These are phyloP conservation scores for Dendrolimus kikuchii DNA, from an alignment of 1,140 invertebrate genomes.

Conservation along the genomic window DNA sequence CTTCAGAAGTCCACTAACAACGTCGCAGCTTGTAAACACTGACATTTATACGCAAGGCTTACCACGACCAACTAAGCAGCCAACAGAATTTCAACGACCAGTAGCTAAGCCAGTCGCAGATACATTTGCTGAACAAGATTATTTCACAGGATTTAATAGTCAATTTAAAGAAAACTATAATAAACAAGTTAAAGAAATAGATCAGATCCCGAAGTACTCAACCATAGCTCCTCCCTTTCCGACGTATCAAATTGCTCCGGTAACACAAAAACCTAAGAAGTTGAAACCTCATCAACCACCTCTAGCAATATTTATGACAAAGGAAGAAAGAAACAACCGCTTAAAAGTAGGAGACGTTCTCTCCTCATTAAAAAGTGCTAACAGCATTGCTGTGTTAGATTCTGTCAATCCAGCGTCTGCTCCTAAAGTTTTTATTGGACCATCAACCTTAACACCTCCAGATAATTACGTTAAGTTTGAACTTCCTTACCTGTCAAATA, in stretches of 20 bases:
- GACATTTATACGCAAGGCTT: conserved; percentile 44
- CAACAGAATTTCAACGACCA: conserved; percentile 40
- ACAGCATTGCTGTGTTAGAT: conserved; percentile 84
- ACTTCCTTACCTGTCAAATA: conserved; percentile 83
- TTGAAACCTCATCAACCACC: conserved; percentile 85
- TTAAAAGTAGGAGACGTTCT: conserved; percentile 80
- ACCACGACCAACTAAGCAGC: conserved; percentile 41
- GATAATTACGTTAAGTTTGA: conserved; percentile 85
- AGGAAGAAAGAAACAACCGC: conserved; percentile 61
- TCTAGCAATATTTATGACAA: conserved; percentile 82
- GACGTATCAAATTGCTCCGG: conserved; percentile 41
- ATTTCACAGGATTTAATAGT: conserved; percentile 38
- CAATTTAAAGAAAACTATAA: conserved; percentile 21
- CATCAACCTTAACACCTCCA: conserved; percentile 79
- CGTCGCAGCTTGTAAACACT: conserved; percentile 38
- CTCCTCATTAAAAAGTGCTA: conserved; percentile 77
- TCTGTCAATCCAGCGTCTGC: conserved; percentile 75
- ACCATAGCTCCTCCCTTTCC: conserved; percentile 61
- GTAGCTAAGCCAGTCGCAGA: conserved; percentile 24
- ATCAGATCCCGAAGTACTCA: conserved; percentile 44
- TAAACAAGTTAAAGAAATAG: conserved; percentile 13
- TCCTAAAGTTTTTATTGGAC: conserved; percentile 86
- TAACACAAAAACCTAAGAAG: conserved; percentile 71
- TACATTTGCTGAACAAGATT: conserved; percentile 29
- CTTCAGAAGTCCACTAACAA: conserved; percentile 42